Percentiles rank a stretch among this genome's conserved stretches.
These are phyloP conservation scores for Nomada goodeniana DNA, from an alignment of 2,888 invertebrate species.

Conservation along the genomic window DNA sequence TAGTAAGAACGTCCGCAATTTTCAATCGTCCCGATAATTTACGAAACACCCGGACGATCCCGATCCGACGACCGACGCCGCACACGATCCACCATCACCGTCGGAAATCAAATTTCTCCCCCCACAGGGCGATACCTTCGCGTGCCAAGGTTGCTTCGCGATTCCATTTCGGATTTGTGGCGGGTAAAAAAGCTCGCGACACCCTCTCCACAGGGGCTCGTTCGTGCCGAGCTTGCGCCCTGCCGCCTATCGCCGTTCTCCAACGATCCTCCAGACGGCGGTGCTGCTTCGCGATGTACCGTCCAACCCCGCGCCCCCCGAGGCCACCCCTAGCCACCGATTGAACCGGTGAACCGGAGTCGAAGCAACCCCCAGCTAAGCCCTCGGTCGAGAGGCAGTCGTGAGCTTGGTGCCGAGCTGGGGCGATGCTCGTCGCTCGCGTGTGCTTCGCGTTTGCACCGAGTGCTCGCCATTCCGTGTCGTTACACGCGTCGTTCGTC, in stretches of 20 bases:
- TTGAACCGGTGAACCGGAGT: conserved; percentile 69
- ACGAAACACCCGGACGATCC: no score
- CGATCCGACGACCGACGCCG: no score
- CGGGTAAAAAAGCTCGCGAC: background rate
- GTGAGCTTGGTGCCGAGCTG: conserved; percentile 77
- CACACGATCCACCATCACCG: no score
- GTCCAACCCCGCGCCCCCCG: conserved; percentile 35
- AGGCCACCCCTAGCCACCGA: conserved; percentile 57
- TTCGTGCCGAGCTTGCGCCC: conserved; percentile 37
- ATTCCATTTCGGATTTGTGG: background rate
- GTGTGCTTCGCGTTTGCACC: conserved; percentile 64
- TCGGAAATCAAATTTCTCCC: no score
- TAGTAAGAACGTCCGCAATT: no score
- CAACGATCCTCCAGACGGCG: conserved; percentile 33
- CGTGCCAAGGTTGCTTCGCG: background rate
- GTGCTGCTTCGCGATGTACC: conserved; percentile 2
- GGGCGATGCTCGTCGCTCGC: conserved; percentile 72
- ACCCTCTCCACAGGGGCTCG: background rate
- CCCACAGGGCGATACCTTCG: no score
- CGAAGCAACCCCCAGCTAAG: conserved; percentile 67
- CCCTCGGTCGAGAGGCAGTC: conserved; percentile 72
- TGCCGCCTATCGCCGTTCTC: background rate
- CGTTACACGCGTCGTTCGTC: conserved; percentile 31
- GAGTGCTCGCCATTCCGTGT: conserved; percentile 61
- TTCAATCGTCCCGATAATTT: no score